Percentiles rank a stretch among this genome's conserved stretches.
Evolutionary conservation across 2,113 vertebrate species (phyloP).

Genomic region (Mus spicilegus): DNA sequence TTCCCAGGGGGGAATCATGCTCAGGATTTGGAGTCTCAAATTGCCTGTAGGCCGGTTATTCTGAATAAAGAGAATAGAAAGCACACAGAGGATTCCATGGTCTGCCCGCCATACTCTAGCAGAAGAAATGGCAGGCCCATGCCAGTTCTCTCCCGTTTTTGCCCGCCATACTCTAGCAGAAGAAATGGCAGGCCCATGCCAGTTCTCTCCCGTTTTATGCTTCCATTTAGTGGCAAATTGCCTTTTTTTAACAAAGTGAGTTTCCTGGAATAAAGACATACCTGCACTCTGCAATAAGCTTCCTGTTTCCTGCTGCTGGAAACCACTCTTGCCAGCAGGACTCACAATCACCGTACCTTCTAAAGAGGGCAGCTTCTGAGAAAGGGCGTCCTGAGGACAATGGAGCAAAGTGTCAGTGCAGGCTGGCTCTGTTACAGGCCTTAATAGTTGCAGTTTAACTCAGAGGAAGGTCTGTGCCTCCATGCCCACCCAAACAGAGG

Average conservation of each 20-base stretch:
- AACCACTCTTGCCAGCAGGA: neutral
- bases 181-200: neutral
- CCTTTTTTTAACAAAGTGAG: neutral
- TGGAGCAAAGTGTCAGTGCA: neutral
- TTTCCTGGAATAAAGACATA: slow-evolving; percentile 23
- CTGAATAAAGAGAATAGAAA: neutral
- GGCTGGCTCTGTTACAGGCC: neutral
- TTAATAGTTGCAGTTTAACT: neutral
- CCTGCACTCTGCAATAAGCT: fast-evolving
- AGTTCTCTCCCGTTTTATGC: neutral
- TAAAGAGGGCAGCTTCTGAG: neutral
- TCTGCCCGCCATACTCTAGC: neutral
- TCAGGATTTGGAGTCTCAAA: neutral
- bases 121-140: neutral
- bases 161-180: neutral
- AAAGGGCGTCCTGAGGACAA: neutral
- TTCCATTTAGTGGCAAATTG: neutral
- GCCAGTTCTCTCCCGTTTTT: neutral
- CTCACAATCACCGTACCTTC: neutral
- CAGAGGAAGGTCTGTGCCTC: neutral
- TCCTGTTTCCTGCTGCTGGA: neutral
- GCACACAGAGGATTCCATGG: neutral
- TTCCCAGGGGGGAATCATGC: neutral
- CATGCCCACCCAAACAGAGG: too few relatives aligned
- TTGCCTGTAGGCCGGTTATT: neutral